Conservation (phyloP, 1,140 invertebrate genomes). For the Tetragonula clypearis region DNA sequence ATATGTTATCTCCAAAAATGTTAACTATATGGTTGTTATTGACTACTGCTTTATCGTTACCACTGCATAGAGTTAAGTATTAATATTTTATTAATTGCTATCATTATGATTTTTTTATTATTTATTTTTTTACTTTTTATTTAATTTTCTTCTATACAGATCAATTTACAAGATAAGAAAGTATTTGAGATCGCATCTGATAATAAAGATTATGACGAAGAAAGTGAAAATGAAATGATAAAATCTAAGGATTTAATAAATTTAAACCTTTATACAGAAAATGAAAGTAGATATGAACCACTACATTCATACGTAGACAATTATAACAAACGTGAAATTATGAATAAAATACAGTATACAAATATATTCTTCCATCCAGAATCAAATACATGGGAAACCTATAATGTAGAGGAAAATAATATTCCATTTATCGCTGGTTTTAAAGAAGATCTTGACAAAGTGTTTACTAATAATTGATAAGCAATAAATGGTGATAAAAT, state of each 20-base stretch:
- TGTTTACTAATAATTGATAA: constrained; percentile 11
- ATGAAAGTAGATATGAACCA: constrained; percentile 67
- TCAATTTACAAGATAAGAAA: constrained; percentile 62
- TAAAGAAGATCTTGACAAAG: constrained; percentile 64
- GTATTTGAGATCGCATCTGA: constrained; percentile 67
- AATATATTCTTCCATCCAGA: constrained; percentile 33
- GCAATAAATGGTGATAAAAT: background rate
- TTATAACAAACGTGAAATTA: constrained; percentile 61
- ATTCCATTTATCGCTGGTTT: constrained; percentile 69
- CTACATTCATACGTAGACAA: constrained; percentile 72
- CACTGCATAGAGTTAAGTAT: constrained; percentile 63
- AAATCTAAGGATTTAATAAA: constrained; percentile 61
- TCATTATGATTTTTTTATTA: background rate
- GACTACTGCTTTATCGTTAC: constrained; percentile 46
- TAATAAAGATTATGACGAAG: constrained; percentile 68
- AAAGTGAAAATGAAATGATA: constrained; percentile 74
- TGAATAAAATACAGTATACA: constrained; percentile 38
- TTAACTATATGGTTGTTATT: constrained; percentile 28
- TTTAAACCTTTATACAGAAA: constrained; percentile 50
- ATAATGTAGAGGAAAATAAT: constrained; percentile 48
- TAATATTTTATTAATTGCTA: background rate
- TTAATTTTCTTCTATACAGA: constrained; percentile 38
- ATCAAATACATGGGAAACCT: constrained; percentile 48
- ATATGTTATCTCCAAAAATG: constrained; percentile 45
- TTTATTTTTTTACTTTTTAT: constrained; percentile 1